These are phyloP conservation scores for Phylloscopus whistleri DNA, from an alignment of 2,113 vertebrate genomes.

Conservation along the genomic window DNA sequence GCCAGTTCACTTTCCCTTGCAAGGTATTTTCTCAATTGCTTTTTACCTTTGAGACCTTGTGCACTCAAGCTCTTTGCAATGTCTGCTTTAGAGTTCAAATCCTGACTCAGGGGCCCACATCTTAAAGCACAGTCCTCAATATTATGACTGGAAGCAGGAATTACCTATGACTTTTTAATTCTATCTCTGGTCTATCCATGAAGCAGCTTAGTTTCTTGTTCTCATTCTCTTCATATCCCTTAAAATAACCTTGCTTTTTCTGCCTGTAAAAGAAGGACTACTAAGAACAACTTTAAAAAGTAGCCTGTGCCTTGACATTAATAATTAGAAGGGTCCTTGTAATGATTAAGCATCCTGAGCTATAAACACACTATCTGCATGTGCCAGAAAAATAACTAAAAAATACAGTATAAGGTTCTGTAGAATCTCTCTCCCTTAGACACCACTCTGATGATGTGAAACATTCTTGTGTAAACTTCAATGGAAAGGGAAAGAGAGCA, in stretches of 20 bases:
- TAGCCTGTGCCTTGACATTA: background rate
- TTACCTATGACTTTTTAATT: background rate
- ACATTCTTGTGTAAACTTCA: background rate
- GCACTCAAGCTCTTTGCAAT: background rate
- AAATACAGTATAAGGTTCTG: background rate
- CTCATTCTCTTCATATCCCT: background rate
- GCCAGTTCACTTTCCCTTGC: background rate
- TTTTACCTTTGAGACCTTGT: conserved; percentile 12
- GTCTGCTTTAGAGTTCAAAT: background rate
- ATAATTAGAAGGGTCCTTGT: background rate
- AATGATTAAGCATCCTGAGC: background rate
- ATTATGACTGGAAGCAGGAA: background rate
- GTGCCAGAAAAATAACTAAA: background rate
- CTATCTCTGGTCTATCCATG: background rate
- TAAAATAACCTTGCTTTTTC: background rate
- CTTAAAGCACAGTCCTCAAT: background rate
- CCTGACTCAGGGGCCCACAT: background rate
- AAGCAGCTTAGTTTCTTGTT: background rate
- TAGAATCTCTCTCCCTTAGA: background rate
- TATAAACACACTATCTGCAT: background rate
- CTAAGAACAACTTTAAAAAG: background rate
- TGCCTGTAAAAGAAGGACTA: background rate
- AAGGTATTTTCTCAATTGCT: conserved; percentile 1
- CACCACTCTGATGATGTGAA: background rate
- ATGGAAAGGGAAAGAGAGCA: background rate